Base-by-base conservation (phyloP, 2,888 invertebrate genomes). In the Cephalotes varians region DNA sequence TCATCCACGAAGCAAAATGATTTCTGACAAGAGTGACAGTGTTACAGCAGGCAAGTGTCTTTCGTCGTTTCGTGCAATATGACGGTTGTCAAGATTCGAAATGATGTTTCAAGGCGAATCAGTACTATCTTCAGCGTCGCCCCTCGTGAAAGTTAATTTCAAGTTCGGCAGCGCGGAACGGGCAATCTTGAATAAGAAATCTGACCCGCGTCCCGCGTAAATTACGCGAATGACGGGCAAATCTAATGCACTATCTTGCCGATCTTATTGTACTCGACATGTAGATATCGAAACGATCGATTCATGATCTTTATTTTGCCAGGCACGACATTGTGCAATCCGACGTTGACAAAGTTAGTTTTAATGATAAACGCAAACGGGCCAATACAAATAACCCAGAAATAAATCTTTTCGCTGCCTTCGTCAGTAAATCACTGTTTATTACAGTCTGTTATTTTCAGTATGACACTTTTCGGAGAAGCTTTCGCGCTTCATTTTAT, bases 131-230 rank as follows among this genome's bases (percentile, higher is more conserved):
- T 86, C 86, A 31, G 81, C 72, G 40, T 56, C 80, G 40, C 62
- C 76, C 58, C n/a, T 40, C 74, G 86, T 58, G 83, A 88, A 86
- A 86, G 73, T 82, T 84, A 85, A 85, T 84, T 73, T 64, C 67
- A 72, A 62, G 40, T 51, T 60, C 83, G 73, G 15, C 82, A 67
- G 60, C 62, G 69, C 76, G 81, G 69, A 83, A 86, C 86, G 76
- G 51, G 28, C 44, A 58, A 80, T 79, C 60, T 77, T 65, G 62
- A n/a, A n/a, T n/a, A n/a, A n/a, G n/a, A n/a, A n/a, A 40, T 80
- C 64, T 74, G 76, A 28, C 51, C 49, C 58, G 44, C 77, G 76
- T 73, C 69, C 67, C 69, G 31, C 37, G 40, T 47, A 6, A 31
- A 77, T 56, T 65, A 65, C 51, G 21, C 34, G 56, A 49, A 37